phyloP scores from a whole-genome alignment of 2,113 vertebrate species.

The Trichechus manatus region DNA sequence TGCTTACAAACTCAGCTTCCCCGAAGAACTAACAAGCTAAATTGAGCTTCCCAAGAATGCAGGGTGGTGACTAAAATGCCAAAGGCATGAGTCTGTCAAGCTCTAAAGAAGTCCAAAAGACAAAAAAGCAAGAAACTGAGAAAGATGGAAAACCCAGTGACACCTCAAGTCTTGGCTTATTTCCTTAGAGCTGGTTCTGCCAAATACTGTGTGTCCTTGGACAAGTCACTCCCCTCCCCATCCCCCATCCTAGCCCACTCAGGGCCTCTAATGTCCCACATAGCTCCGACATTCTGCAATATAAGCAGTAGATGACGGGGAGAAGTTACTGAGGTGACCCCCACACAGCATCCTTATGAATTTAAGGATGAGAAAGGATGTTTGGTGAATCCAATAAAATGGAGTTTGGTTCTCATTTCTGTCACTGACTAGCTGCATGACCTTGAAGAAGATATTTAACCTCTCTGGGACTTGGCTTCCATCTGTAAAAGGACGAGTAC shows the following conservation, averaged over 20 bases:
- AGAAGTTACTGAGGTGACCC: too few species aligned
- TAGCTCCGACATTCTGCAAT: background rate
- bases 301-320: background rate
- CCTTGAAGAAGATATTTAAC: background rate
- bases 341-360: background rate
- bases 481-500: background rate
- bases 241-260: background rate
- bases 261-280: background rate
- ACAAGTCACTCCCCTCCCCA: background rate
- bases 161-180: background rate
- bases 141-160: background rate
- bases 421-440: background rate
- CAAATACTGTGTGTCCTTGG: background rate
- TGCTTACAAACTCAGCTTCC: conserved; percentile 49
- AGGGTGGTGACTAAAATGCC: conserved; percentile 69
- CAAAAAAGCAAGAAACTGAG: conserved; percentile 35
- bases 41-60: conserved; percentile 61
- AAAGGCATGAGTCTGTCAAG: background rate
- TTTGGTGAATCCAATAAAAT: background rate
- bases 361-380: background rate
- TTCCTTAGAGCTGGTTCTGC: background rate
- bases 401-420: background rate
- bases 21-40: conserved; percentile 63
- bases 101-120: conserved; percentile 48
- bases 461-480: conserved; percentile 5